phyloP scores from a whole-genome alignment of 1,140 invertebrate species.

The Sycobia sp. region DNA sequence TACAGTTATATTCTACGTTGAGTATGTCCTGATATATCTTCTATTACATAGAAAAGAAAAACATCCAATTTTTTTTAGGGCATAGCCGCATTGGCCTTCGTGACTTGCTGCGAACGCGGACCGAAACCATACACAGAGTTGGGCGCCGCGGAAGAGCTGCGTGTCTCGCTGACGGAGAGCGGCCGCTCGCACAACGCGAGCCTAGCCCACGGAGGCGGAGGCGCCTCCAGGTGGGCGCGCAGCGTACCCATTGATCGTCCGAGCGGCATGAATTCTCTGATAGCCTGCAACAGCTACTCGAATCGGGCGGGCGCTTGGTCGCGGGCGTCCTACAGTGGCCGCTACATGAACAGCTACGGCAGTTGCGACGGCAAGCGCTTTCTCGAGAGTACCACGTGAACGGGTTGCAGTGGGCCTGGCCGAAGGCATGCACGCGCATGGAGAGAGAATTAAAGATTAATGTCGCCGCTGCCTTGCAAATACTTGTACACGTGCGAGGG shows the following conservation, averaged over 20 bases:
- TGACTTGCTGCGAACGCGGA: constrained; percentile 50
- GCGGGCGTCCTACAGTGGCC: constrained; percentile 54
- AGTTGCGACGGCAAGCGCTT: constrained; percentile 61
- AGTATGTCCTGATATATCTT: too few relatives aligned
- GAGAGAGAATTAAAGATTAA: constrained; percentile 15
- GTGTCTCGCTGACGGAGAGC: constrained; percentile 50
- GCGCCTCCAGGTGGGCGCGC: background rate
- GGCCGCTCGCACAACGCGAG: constrained; percentile 42
- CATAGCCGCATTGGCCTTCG: constrained; percentile 51
- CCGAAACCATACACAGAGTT: constrained; percentile 57
- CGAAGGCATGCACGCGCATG: background rate
- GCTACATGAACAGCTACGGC: constrained; percentile 66
- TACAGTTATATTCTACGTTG: too few relatives aligned
- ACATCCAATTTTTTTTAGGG: constrained; percentile 44
- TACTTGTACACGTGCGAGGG: too few relatives aligned
- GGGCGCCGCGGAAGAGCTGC: constrained; percentile 43
- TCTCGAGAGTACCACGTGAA: constrained; percentile 55
- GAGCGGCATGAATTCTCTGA: constrained; percentile 62
- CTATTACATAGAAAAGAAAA: too few relatives aligned
- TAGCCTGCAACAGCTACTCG: constrained; percentile 77
- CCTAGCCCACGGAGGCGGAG: constrained; percentile 5
- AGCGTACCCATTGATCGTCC: constrained; percentile 44
- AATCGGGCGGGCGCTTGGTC: constrained; percentile 71
- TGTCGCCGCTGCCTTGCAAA: background rate
- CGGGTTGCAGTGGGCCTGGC: background rate